A percentile compares a stretch with the other conserved stretches of the same genome.
Evolutionary conservation across 2,888 invertebrate genomes (phyloP).

Genomic region (Drosophila demipolita): DNA sequence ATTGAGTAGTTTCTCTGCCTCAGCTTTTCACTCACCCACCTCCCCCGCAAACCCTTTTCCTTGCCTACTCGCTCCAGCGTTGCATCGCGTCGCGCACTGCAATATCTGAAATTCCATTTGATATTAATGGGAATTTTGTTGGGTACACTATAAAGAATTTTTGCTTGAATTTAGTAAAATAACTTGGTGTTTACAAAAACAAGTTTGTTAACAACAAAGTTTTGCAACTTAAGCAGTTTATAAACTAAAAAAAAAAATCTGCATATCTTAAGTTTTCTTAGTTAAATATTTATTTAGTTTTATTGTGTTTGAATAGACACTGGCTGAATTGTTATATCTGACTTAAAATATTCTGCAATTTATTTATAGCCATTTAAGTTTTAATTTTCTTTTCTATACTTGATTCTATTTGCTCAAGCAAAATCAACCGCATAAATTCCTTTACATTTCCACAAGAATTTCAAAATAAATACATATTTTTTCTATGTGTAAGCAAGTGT

Average conservation of each 20-base stretch:
- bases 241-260: not conserved
- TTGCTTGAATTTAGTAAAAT: not conserved
- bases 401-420: too few relatives aligned
- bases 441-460: not conserved
- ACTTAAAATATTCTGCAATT: too few relatives aligned
- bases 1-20: conserved; percentile 9
- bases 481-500: not conserved
- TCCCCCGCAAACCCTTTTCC: not conserved
- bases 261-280: not conserved
- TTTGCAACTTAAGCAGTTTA: not conserved
- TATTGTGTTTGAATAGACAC: not conserved
- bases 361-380: not conserved
- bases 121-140: conserved; percentile 69
- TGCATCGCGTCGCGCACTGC: conserved; percentile 3
- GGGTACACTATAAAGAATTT: conserved; percentile 28
- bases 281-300: not conserved
- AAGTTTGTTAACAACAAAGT: not conserved
- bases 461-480: not conserved
- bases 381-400: not conserved
- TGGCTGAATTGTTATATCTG: too few relatives aligned
- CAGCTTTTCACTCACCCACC: not conserved
- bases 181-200: not conserved
- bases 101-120: conserved; percentile 64
- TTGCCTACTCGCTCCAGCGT: not conserved
- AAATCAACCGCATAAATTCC: too few relatives aligned